Base-by-base conservation (phyloP, 2,113 vertebrate genomes). In the Colossoma macropomum region DNA sequence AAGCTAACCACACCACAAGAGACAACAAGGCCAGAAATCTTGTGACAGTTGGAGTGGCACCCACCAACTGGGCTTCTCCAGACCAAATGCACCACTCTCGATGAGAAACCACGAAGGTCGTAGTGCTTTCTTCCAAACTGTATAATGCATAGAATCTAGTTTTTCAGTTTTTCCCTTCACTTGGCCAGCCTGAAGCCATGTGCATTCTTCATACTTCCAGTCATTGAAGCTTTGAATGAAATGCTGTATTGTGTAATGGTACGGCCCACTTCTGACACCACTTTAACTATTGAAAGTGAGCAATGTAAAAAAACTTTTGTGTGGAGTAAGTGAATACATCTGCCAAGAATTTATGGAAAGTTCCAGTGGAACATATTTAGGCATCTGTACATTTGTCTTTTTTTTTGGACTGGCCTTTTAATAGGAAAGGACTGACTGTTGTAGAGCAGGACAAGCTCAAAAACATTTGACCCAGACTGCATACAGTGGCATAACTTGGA, bases 111-210 rank as follows among this genome's bases (percentile, higher is more conserved):
- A 92, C 90, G 10, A 13, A 90, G 90, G 91, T 92, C 88, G 90
- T 95, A 95, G 96, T 97, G 96, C 96, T 97, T 98, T 98, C 97
- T 96, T 96, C 97, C 96, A 95, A 95, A 95, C 96, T 96, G 95
- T 95, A 95, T 96, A 96, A 97, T 96, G 96, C 96, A 97, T 96
- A 96, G 96, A 94, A 95, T 93, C 94, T 48, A 91, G 89, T 90
- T 25, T 59, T 75, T 13, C 48, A 50, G 48, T 50, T 52, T 52
- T 52, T 0, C 1, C 17, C 3, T 1, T 19, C 32, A 27, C 32
- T 34, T 10, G 32, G 13, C 68, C 68, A 77, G 32, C 28, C 13
- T 50, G 27, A 38, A 56, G 23, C 27, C 5, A 3, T 8, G 38
- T 9, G 11, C 27, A 41, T 34, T 27, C 48, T 10, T 23, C 10